Evolutionary conservation across 2,113 vertebrate species (phyloP).

Genomic region (Gambusia affinis): DNA sequence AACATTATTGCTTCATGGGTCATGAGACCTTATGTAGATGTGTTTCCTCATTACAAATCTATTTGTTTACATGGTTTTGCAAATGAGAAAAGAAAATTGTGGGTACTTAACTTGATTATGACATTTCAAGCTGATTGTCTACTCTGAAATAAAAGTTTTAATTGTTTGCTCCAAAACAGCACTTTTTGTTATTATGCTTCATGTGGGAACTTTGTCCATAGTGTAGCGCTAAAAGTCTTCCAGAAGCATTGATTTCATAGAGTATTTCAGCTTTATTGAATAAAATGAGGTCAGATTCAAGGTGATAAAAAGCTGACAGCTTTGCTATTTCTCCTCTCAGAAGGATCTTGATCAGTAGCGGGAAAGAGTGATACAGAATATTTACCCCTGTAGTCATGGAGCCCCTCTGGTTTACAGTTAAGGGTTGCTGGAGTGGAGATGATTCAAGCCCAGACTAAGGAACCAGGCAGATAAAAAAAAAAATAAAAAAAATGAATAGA

Average conservation of each 20-base stretch:
- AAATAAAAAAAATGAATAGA: background rate
- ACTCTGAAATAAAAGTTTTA: background rate
- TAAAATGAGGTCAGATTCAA: slow-evolving; percentile 28
- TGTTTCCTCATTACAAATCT: too few species aligned
- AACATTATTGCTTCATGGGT: background rate
- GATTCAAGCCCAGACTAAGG: background rate
- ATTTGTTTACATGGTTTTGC: background rate
- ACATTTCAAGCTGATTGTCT: background rate
- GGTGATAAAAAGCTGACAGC: slow-evolving; percentile 9
- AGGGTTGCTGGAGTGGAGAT: background rate
- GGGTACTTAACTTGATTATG: background rate
- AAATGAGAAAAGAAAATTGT: background rate
- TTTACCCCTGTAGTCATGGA: background rate
- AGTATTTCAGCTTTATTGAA: slow-evolving; percentile 47
- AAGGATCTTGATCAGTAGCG: background rate
- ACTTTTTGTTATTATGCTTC: background rate
- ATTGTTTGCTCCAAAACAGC: slow-evolving; percentile 13
- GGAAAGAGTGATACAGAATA: background rate
- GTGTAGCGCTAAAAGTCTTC: slow-evolving; percentile 1
- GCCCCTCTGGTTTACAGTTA: background rate
- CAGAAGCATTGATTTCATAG: slow-evolving; percentile 36
- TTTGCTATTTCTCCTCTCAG: slow-evolving; percentile 2
- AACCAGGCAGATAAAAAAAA: background rate
- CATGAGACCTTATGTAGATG: background rate
- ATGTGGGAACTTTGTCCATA: background rate